Percentiles rank a stretch among this genome's conserved stretches.
These are phyloP conservation scores for Aphelinus certus DNA, from an alignment of 1,140 invertebrate species.

Conservation along the genomic window DNA sequence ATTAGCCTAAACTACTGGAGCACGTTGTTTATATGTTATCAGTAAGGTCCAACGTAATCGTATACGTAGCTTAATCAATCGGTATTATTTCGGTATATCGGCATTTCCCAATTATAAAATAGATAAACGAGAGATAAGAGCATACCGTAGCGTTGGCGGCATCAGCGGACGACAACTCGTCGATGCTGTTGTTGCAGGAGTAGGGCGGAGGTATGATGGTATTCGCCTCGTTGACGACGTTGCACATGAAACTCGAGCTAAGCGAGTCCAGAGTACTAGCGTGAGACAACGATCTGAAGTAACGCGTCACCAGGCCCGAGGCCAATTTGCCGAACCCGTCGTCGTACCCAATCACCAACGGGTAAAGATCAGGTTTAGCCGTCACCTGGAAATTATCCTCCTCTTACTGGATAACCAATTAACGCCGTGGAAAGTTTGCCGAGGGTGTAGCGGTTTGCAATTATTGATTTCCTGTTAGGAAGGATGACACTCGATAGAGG, in stretches of 20 bases:
- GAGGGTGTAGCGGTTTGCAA: too few species aligned
- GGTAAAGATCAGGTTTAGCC: slow-evolving; percentile 85
- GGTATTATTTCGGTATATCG: too few species aligned
- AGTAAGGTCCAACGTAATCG: too few species aligned
- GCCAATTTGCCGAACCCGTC: slow-evolving; percentile 73
- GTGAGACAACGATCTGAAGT: slow-evolving; percentile 81
- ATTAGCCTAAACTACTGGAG: too few species aligned
- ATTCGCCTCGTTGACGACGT: slow-evolving; percentile 82
- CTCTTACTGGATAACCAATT: too few species aligned
- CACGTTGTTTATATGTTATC: too few species aligned
- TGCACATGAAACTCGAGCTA: slow-evolving; percentile 84
- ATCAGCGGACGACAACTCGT: slow-evolving; percentile 65
- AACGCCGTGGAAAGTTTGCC: too few species aligned
- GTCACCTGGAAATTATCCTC: slow-evolving; percentile 71
- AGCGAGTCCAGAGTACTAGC: slow-evolving; percentile 84
- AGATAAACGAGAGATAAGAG: background rate
- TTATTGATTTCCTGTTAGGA: too few species aligned
- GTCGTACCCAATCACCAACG: slow-evolving; percentile 81
- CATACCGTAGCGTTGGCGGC: slow-evolving; percentile 3
- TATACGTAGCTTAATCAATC: too few species aligned
- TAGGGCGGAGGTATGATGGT: slow-evolving; percentile 82
- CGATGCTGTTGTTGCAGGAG: slow-evolving; percentile 79
- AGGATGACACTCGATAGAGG: too few species aligned
- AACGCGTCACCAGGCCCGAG: slow-evolving; percentile 83
- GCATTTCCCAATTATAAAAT: background rate